Evolutionary conservation across 2,888 invertebrate species (phyloP).

Genomic region (Cryptus armator): DNA sequence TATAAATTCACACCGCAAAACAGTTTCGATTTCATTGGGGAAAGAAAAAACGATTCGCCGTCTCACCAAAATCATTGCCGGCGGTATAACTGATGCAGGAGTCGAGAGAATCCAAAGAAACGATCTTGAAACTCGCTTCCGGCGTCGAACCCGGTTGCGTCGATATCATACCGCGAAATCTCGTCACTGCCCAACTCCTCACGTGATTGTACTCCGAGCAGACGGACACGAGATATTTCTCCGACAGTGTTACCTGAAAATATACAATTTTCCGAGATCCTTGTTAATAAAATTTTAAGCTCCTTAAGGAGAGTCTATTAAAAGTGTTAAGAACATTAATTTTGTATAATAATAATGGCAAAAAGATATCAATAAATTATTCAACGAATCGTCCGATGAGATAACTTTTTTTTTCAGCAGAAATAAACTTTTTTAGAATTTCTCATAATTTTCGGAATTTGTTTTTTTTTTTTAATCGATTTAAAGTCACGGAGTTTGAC

Average conservation of each 20-base stretch:
- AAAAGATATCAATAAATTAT: too few species aligned
- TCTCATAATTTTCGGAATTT: too few species aligned
- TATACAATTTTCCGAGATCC: not conserved
- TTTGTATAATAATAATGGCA: too few species aligned
- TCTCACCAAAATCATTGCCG: constrained; percentile 87
- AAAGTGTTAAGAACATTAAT: too few species aligned
- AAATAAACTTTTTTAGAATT: too few species aligned
- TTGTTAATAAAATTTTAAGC: too few species aligned
- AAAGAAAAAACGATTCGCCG: constrained; percentile 14
- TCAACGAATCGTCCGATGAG: too few species aligned
- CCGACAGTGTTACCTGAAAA: constrained; percentile 94
- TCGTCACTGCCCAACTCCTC: constrained; percentile 97
- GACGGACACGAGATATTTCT: constrained; percentile 97
- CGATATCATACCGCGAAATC: constrained; percentile 99
- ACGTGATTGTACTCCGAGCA: constrained; percentile 99
- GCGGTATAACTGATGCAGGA: constrained; percentile 88
- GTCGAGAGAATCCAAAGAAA: constrained; percentile 92
- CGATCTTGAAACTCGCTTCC: constrained; percentile 98
- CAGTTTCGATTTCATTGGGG: not conserved
- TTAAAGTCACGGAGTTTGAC: too few species aligned
- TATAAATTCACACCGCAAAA: not conserved
- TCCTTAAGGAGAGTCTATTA: too few species aligned
- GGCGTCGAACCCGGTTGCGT: constrained; percentile 99
- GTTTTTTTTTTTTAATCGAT: too few species aligned
- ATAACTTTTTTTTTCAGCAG: too few species aligned